These are phyloP conservation scores for Ranitomeya imitator DNA, from an alignment of 2,113 vertebrate species.

Conservation along the genomic window DNA sequence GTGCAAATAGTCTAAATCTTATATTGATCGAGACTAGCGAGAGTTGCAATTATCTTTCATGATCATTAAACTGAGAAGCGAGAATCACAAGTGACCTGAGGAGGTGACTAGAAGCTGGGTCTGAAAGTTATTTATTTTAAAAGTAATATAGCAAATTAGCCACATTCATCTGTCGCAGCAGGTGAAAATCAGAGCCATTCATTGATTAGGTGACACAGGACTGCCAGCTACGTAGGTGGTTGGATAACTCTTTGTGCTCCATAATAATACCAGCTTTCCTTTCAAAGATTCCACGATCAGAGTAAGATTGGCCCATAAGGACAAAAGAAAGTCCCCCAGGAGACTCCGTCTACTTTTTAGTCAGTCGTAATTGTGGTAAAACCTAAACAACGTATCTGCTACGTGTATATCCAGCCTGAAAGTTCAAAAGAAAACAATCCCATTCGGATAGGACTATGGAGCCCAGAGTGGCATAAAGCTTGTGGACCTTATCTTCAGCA, in stretches of 20 bases:
- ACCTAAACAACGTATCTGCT: too few relatives aligned
- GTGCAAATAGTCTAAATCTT: too few relatives aligned
- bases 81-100: background rate
- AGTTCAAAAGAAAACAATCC: too few relatives aligned
- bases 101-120: background rate
- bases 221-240: background rate
- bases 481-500: too few relatives aligned
- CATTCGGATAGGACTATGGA: too few relatives aligned
- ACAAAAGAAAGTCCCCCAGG: background rate
- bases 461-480: too few relatives aligned
- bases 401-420: too few relatives aligned
- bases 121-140: background rate
- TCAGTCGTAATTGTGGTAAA: too few relatives aligned
- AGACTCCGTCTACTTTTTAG: too few relatives aligned
- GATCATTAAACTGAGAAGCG: background rate
- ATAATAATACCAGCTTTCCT: background rate
- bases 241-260: background rate
- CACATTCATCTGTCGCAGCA: background rate
- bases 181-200: background rate
- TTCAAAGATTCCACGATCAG: background rate
- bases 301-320: background rate
- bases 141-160: conserved; percentile 38
- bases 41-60: conserved; percentile 3
- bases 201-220: background rate
- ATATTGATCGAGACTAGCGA: background rate